Evolutionary conservation across 2,113 vertebrate genomes (phyloP).

Genomic region (Tragelaphus scriptus): DNA sequence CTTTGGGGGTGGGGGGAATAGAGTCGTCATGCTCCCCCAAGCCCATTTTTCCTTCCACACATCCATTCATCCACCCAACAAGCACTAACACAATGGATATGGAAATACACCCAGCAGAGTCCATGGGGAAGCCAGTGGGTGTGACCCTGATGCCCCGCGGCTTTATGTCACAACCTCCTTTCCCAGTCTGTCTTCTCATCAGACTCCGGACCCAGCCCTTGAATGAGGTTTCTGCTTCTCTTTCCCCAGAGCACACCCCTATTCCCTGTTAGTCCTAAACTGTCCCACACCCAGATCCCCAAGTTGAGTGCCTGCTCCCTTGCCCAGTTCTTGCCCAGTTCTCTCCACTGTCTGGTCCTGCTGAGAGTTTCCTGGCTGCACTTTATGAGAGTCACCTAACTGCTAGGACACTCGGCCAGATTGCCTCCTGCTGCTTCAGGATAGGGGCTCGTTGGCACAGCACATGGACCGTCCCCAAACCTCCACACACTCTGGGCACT

Average conservation of each 20-base stretch:
- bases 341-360: not conserved
- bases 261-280: not conserved
- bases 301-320: not conserved
- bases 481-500: accelerated
- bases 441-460: not conserved
- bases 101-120: not conserved
- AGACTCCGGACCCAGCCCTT: not conserved
- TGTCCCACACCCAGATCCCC: not conserved
- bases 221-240: not conserved
- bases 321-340: not conserved
- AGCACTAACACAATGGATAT: not conserved
- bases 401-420: not conserved
- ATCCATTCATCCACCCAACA: not conserved
- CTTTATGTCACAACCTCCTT: not conserved
- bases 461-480: not conserved
- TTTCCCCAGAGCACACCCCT: not conserved
- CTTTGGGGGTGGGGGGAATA: not conserved
- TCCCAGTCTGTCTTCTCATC: not conserved
- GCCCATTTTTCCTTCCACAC: not conserved
- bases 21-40: not conserved
- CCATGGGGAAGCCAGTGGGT: not conserved
- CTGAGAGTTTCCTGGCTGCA: not conserved
- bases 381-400: not conserved
- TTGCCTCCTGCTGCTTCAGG: not conserved
- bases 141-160: not conserved